Base-by-base conservation (phyloP, 2,113 vertebrate species). In the Nibea coibor region DNA sequence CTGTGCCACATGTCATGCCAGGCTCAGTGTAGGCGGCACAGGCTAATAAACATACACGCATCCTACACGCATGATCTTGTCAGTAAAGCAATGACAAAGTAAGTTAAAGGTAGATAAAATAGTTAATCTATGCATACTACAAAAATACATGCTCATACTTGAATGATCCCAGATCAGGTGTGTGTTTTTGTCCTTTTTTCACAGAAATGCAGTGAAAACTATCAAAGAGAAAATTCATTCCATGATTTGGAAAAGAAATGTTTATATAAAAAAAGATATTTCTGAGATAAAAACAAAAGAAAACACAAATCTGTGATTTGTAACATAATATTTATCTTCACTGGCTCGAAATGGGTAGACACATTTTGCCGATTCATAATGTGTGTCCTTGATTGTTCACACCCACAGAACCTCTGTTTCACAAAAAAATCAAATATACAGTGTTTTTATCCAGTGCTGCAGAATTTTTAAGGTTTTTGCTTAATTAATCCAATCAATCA, bases 1-100 rank as follows among this genome's bases (percentile, higher is more conserved):
- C 78, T 83, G 79, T 75, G 72, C 73, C 79, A 79, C 70, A 65
- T 84, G 80, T 75, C 72, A 45, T 67, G 79, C 82, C 47, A 81
- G 72, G 72, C 82, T 87, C 80, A 72, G 35, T 82, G 75, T 58
- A 26, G 64, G 76, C 72, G 43, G 58, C 67, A 74, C 2, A 39
- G 35, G 35, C 35, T 39, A 39, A 39, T 39, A 39, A 39, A 39
- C 35, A 81, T 64, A 72, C 39, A 78, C 10, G 62, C 58, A 71
- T 73, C 74, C 64, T 54, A 62, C 50, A 35, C 58, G 81, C 51
- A 66, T 75, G 81, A 19, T 51, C 47, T 17, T 70, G 24, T 51
- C 71, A 79, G 43, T 35, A 82, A 79, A 80, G 50, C 26, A 48
- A 9, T 22, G 24, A 20, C 70, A n/a, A 58, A 54, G 20, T 35